Evolutionary conservation across 2,113 vertebrate species (phyloP).

Genomic region (Varanus komodoensis): DNA sequence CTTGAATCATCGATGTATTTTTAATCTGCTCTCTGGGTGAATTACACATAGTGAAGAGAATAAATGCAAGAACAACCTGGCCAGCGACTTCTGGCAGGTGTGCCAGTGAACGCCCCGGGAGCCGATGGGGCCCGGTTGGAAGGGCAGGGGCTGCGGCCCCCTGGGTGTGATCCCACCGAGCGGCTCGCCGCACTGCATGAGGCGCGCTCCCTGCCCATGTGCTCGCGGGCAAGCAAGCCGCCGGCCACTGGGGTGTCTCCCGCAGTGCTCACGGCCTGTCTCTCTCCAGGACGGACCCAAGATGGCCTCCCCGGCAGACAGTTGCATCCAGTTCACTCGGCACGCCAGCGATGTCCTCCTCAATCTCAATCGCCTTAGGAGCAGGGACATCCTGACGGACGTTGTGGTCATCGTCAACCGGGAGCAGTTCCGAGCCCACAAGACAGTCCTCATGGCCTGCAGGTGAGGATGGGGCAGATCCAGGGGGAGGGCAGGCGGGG

Average conservation of each 20-base stretch:
- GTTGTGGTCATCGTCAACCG: slow-evolving; percentile 95
- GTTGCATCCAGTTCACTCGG: slow-evolving; percentile 98
- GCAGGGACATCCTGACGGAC: slow-evolving; percentile 94
- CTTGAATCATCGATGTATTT: too few relatives aligned
- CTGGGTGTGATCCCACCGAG: not conserved
- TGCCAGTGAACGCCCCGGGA: not conserved
- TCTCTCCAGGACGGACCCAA: slow-evolving; percentile 76
- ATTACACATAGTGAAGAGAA: too few relatives aligned
- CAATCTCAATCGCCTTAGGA: slow-evolving; percentile 95
- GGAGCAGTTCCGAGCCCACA: slow-evolving; percentile 96
- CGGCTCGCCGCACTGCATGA: not conserved
- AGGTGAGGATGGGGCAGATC: slow-evolving; percentile 78
- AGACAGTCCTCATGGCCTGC: slow-evolving; percentile 99
- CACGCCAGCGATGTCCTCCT: slow-evolving; percentile 96
- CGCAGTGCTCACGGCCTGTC: not conserved
- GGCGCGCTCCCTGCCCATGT: not conserved
- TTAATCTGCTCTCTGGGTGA: too few relatives aligned
- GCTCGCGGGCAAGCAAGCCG: too few relatives aligned
- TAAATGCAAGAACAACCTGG: too few relatives aligned
- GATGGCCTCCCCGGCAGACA: slow-evolving; percentile 96
- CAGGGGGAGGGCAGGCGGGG: not conserved
- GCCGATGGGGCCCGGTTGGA: not conserved
- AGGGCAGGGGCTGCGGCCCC: not conserved
- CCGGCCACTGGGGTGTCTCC: not conserved
- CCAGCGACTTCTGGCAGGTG: not conserved